A percentile compares a stretch with the other conserved stretches of the same genome.
These are phyloP conservation scores for Gymnocypris eckloni DNA, from an alignment of 2,797 vertebrate species.

Conservation along the genomic window DNA sequence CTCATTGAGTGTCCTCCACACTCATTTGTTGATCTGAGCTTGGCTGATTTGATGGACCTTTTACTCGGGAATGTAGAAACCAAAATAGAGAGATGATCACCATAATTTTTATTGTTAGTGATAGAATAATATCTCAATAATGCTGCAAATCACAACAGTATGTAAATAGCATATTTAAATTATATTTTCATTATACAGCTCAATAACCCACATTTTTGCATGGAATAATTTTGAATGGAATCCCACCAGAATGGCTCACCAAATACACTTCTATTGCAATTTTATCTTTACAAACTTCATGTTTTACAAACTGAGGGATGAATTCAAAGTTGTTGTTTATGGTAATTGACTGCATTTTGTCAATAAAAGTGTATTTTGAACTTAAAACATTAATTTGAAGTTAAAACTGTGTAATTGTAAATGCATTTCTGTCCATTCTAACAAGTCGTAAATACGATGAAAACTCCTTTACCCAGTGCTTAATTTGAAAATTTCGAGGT, in stretches of 20 bases:
- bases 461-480: neutral
- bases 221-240: neutral
- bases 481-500: too few relatives aligned
- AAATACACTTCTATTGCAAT: neutral
- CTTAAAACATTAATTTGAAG: neutral
- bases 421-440: neutral
- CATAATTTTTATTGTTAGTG: neutral
- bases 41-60: slow-evolving; percentile 5
- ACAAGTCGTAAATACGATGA: neutral
- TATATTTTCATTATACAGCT: neutral
- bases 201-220: neutral
- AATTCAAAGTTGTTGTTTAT: neutral
- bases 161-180: neutral
- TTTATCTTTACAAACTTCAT: neutral
- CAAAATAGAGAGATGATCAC: neutral
- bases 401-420: neutral
- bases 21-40: neutral
- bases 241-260: neutral
- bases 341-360: neutral
- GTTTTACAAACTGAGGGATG: too few relatives aligned
- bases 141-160: neutral
- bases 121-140: neutral
- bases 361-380: neutral
- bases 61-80: slow-evolving; percentile 7
- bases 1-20: neutral